Percentiles rank a stretch among this genome's conserved stretches.
Conservation (phyloP, 1,140 invertebrate genomes). For the Drosophila nigrodunni region DNA sequence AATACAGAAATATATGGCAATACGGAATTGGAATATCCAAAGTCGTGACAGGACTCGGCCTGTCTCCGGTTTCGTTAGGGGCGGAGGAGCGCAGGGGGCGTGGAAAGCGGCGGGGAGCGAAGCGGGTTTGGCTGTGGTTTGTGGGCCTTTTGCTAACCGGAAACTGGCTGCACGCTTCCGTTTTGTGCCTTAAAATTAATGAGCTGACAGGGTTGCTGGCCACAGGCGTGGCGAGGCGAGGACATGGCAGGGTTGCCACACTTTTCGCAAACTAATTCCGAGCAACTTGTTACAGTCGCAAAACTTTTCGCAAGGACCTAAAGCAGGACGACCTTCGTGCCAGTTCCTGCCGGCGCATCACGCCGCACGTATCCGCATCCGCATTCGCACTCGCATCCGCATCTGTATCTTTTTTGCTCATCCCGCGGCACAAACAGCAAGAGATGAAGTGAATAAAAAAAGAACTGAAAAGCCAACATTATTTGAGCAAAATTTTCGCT, state of each 20-base stretch:
- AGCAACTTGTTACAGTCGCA: constrained; percentile 77
- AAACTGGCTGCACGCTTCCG: constrained; percentile 80
- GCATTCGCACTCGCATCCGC: constrained; percentile 35
- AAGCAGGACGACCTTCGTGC: constrained; percentile 68
- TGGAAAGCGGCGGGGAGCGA: neutral
- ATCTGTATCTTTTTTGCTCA: constrained; percentile 32
- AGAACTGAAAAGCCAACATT: constrained; percentile 63
- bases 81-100: neutral
- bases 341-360: constrained; percentile 69
- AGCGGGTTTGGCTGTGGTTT: constrained; percentile 9
- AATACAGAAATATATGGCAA: constrained; percentile 10
- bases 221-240: neutral
- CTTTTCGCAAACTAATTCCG: constrained; percentile 79
- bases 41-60: constrained; percentile 59
- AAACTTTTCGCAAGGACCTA: constrained; percentile 59
- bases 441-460: constrained; percentile 20
- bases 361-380: constrained; percentile 71
- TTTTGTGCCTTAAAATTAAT: constrained; percentile 80
- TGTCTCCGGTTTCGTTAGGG: constrained; percentile 57
- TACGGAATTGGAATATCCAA: constrained; percentile 44
- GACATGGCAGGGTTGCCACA: constrained; percentile 67
- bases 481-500: constrained; percentile 83
- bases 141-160: constrained; percentile 63
- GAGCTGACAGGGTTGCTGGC: constrained; percentile 51
- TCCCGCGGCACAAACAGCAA: constrained; percentile 16